Evolutionary conservation across 2,797 vertebrate species (phyloP).

Genomic region (Oryzias dopingdopingensis): DNA sequence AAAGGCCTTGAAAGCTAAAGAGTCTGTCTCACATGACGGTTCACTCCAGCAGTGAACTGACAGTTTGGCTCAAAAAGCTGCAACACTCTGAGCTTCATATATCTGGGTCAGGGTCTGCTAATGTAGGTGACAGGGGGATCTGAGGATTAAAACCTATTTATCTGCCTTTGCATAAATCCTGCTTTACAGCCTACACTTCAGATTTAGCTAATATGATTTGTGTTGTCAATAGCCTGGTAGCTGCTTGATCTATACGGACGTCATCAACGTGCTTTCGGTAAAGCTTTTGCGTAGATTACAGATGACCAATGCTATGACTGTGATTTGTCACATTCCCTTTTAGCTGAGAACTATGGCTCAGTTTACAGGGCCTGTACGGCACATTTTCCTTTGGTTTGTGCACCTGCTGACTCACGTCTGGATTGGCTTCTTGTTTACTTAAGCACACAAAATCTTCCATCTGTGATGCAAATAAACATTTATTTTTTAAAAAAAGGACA

Average conservation of each 20-base stretch:
- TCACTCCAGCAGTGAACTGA: conserved; percentile 36
- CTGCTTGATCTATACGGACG: conserved; percentile 46
- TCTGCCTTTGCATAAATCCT: conserved; percentile 80
- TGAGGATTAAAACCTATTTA: conserved; percentile 78
- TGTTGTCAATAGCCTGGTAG: conserved; percentile 60
- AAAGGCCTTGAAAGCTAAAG: conserved; percentile 28
- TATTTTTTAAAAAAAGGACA: conserved; percentile 40
- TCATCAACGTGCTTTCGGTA: conserved; percentile 20
- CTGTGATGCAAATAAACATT: conserved; percentile 67
- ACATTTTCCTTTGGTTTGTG: neutral
- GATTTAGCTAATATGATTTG: conserved; percentile 75
- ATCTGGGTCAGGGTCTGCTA: conserved; percentile 80
- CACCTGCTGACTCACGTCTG: conserved; percentile 31
- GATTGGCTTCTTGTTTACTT: conserved; percentile 7
- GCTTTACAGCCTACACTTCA: conserved; percentile 69
- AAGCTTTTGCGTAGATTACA: conserved; percentile 31
- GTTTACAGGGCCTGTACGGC: conserved; percentile 20
- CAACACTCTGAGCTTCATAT: conserved; percentile 51
- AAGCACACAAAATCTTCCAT: conserved; percentile 19
- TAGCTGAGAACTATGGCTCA: conserved; percentile 10
- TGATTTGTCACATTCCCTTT: conserved; percentile 1
- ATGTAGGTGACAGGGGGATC: conserved; percentile 80
- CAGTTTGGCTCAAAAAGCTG: conserved; percentile 40
- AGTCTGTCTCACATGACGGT: conserved; percentile 40
- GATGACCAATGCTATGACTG: conserved; percentile 24